These are phyloP conservation scores for Molossus molossus DNA, from an alignment of 2,797 vertebrate genomes.

Conservation along the genomic window DNA sequence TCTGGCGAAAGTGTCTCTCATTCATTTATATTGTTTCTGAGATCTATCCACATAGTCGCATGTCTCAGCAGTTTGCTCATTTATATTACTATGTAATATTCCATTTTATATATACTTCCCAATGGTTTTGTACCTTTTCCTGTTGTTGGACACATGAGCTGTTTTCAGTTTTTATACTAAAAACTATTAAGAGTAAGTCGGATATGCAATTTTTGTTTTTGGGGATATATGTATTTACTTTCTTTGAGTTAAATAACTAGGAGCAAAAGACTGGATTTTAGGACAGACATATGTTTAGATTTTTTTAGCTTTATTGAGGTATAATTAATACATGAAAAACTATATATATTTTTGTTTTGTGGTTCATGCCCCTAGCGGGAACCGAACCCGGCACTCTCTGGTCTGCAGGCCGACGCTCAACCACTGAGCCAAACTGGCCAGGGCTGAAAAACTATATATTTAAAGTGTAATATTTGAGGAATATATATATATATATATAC, in stretches of 20 bases:
- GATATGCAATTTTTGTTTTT: background rate
- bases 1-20: background rate
- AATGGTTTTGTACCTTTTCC: background rate
- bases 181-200: background rate
- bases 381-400: too few relatives aligned
- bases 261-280: background rate
- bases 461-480: too few relatives aligned
- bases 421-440: too few relatives aligned
- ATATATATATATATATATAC: background rate
- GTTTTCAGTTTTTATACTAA: background rate
- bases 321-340: too few relatives aligned
- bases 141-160: background rate
- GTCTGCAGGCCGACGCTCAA: too few relatives aligned
- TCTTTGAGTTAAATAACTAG: background rate
- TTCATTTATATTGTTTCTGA: background rate
- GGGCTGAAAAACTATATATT: too few relatives aligned
- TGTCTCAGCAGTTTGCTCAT: background rate
- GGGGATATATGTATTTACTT: background rate
- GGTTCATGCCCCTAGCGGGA: too few relatives aligned
- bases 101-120: too few relatives aligned
- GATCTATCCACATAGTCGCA: background rate
- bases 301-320: background rate
- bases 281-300: background rate
- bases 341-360: too few relatives aligned
- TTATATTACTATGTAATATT: background rate